Conservation (phyloP, 1,140 invertebrate species). For the Drosophila bipectinata region DNA sequence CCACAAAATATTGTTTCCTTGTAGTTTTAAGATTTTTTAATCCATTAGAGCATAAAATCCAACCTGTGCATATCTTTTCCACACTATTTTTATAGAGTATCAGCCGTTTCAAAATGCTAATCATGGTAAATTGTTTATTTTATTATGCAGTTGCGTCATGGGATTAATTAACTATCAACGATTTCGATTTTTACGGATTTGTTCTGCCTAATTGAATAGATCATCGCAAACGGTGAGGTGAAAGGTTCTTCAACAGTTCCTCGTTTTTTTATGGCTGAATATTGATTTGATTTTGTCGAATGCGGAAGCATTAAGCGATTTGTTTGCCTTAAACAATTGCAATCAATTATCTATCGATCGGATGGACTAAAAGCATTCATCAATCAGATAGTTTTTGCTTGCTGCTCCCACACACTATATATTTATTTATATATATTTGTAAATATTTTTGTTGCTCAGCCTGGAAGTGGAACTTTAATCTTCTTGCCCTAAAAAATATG, state of each 20-base stretch:
- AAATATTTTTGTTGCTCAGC: not conserved
- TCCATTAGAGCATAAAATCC: not conserved
- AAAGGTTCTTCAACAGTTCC: conserved; percentile 39
- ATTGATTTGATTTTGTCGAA: conserved; percentile 20
- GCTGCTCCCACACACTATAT: conserved; percentile 13
- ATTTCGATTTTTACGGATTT: conserved; percentile 23
- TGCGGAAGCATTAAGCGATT: conserved; percentile 53
- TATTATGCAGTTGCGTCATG: conserved; percentile 44
- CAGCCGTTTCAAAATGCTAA: not conserved
- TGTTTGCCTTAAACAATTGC: conserved; percentile 56
- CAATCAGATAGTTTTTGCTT: conserved; percentile 21
- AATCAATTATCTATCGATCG: conserved; percentile 41
- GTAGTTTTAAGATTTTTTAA: not conserved
- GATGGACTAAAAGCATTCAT: conserved; percentile 45
- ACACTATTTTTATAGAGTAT: not conserved
- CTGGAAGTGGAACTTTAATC: conserved; percentile 4
- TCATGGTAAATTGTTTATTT: conserved; percentile 11
- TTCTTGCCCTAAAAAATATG: conserved; percentile 14
- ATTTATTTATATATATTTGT: not conserved
- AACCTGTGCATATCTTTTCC: not conserved
- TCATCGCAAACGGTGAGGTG: conserved; percentile 33
- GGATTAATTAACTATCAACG: conserved; percentile 27
- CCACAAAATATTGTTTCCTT: not conserved
- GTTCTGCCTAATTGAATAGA: conserved; percentile 47
- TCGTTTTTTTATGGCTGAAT: conserved; percentile 8